phyloP scores from a whole-genome alignment of 2,113 vertebrate species.

The Phaethornis superciliosus region DNA sequence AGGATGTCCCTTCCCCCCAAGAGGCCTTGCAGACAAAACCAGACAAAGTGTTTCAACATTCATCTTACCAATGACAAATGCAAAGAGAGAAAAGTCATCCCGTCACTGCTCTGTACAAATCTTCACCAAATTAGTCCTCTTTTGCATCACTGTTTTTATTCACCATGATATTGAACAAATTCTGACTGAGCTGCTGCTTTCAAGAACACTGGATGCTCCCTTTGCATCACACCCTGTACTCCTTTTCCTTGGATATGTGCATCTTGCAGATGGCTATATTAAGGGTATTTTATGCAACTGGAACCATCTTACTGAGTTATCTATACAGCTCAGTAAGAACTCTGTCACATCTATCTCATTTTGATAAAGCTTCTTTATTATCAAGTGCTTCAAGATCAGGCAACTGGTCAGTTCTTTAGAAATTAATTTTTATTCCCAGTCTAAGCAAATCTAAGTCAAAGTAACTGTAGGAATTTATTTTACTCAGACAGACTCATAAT shows the following conservation, averaged over 20 bases:
- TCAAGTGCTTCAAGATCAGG: background rate
- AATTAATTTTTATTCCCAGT: background rate
- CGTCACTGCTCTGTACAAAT: background rate
- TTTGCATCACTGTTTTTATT: background rate
- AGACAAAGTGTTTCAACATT: background rate
- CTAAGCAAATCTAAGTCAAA: background rate
- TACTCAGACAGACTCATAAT: background rate
- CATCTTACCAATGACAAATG: background rate
- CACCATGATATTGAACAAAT: background rate
- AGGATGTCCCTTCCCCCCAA: background rate
- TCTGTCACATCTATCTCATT: background rate
- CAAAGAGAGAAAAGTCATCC: background rate
- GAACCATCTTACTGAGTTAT: background rate
- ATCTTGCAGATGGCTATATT: background rate
- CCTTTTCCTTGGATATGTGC: background rate
- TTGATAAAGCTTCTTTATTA: background rate
- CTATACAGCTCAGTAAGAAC: background rate
- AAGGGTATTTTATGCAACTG: background rate
- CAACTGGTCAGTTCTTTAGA: background rate
- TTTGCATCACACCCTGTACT: background rate
- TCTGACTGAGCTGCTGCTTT: background rate
- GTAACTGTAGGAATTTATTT: background rate
- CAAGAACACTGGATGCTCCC: background rate
- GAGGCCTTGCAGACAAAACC: background rate
- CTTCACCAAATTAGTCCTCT: background rate